Evolutionary conservation across 2,888 invertebrate species (phyloP).

Genomic region (Mylabris sibirica): DNA sequence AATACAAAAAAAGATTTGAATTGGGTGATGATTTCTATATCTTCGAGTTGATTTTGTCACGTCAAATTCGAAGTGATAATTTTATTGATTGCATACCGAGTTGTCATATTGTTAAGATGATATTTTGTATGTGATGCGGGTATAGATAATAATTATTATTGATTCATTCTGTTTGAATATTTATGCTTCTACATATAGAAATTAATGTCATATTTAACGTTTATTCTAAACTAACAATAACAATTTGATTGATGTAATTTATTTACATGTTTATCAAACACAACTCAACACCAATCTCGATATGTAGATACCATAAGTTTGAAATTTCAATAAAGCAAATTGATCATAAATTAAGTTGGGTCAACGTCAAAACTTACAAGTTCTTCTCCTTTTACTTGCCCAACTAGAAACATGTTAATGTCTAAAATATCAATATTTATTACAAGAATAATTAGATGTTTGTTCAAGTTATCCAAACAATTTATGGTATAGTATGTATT

Average conservation of each 20-base stretch:
- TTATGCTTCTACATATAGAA: not conserved
- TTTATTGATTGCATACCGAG: slow-evolving; percentile 8
- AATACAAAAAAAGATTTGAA: too few relatives aligned
- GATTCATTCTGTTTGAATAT: slow-evolving; percentile 7
- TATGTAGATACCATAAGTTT: too few relatives aligned
- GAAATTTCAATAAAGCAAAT: too few relatives aligned
- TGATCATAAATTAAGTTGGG: not conserved
- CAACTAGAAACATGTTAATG: not conserved
- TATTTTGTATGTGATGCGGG: slow-evolving; percentile 5
- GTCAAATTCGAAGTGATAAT: slow-evolving; percentile 3
- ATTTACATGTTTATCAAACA: not conserved
- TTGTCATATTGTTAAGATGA: not conserved
- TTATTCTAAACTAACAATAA: not conserved
- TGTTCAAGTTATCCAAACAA: slow-evolving; percentile 2
- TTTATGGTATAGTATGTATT: slow-evolving; percentile 21
- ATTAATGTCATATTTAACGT: slow-evolving; percentile 13
- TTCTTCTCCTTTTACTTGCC: not conserved
- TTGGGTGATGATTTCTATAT: too few relatives aligned
- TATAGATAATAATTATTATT: slow-evolving; percentile 6
- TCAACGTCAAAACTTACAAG: not conserved
- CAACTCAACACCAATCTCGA: not conserved
- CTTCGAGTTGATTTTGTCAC: not conserved
- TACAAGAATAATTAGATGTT: slow-evolving; percentile 4
- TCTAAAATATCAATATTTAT: slow-evolving; percentile 1
- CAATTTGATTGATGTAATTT: not conserved